phyloP scores from a whole-genome alignment of 2,113 vertebrate species.

The Antechinus flavipes region DNA sequence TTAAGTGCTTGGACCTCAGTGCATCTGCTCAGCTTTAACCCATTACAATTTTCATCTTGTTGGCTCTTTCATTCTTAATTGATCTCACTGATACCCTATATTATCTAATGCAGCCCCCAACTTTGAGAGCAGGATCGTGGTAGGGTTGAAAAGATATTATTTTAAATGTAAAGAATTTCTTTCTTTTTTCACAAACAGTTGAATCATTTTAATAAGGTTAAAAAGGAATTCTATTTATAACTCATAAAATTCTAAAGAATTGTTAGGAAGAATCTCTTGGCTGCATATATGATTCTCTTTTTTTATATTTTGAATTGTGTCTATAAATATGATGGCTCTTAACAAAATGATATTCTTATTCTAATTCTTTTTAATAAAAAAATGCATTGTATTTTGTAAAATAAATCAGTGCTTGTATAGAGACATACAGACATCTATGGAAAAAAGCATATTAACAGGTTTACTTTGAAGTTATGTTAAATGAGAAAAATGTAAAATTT shows the following conservation, averaged over 20 bases:
- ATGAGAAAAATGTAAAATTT: not conserved
- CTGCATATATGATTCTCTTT: not conserved
- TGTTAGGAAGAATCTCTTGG: not conserved
- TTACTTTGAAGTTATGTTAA: not conserved
- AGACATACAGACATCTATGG: not conserved
- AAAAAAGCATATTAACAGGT: not conserved
- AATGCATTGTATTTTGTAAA: not conserved
- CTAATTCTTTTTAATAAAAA: not conserved
- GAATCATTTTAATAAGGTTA: not conserved
- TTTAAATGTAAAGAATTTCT: not conserved
- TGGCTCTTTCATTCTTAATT: not conserved
- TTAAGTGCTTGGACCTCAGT: no score
- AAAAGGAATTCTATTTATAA: not conserved
- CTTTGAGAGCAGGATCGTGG: no score
- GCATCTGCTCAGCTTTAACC: no score
- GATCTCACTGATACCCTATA: not conserved
- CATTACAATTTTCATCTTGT: not conserved
- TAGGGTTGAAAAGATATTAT: no score
- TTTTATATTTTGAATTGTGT: not conserved
- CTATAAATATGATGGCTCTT: not conserved
- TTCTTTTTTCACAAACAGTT: not conserved
- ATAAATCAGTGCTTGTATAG: not conserved
- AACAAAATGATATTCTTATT: not conserved
- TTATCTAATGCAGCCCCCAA: not conserved
- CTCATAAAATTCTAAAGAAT: not conserved